Base-by-base conservation (phyloP, 2,888 invertebrate genomes). In the Hirtodrosophila cameraria region DNA sequence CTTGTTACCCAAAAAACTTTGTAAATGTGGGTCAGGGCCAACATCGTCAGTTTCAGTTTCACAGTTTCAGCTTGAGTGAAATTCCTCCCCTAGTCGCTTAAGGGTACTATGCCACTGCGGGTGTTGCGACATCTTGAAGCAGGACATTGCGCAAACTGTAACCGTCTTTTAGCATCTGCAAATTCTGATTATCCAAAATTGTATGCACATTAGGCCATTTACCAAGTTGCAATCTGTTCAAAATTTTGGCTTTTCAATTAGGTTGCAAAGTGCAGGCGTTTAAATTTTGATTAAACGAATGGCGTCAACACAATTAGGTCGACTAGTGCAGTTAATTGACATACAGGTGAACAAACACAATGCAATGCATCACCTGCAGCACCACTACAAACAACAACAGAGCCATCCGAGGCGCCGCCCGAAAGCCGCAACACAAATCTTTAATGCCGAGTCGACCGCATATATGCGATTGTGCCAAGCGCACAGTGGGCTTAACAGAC, bases 391-490 rank as follows among this genome's bases (percentile, higher is more conserved):
- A 43, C 30, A 49, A 27, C 45, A 50, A 62, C 53, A 64, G 52
- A 55, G 52, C 54, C 27, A 52, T 28, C 61, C 41, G 45, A 65
- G 64, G 66, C 83, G 60, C 52, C 72, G 62, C 46, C 60, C 16
- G 50, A 75, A 59, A 63, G 53, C 79, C 79, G 42, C 79, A 79
- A 64, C 65, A 79, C 76, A 85, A 85, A 81, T 78, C 85, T 85
- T 85, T 85, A 82, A 85, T 80, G 83, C 63, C 80, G 61, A 62
- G 35, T 69, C 64, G 58, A 85, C 82, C 85, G 75, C 85, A 82
- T 38, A 82, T 38, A 54, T 39, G 31, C 63, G 46, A 69, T 71
- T 60, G 55, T 27, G 46, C 31, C 30, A 15, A n/a, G 1, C 13
- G 50, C 67, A 84, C 70, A 65, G 67, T 79, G 74, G 54, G 27